Percentiles rank a stretch among this genome's conserved stretches.
These are phyloP conservation scores for Poeciliopsis prolifica DNA, from an alignment of 2,113 vertebrate genomes.

Conservation along the genomic window DNA sequence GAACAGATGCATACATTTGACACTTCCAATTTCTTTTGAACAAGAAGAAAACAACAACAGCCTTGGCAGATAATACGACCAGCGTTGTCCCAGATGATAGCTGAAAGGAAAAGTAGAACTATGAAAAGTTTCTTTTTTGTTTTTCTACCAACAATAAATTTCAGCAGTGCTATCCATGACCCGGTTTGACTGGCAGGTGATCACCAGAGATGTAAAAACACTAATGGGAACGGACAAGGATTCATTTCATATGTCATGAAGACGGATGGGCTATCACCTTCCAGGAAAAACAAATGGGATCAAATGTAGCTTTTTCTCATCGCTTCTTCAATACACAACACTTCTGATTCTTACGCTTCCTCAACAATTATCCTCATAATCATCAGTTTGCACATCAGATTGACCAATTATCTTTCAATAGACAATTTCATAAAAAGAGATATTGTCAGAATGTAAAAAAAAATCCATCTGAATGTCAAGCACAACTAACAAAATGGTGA, in stretches of 20 bases:
- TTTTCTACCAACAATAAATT: slow-evolving; percentile 19
- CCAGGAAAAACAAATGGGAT: slow-evolving; percentile 10
- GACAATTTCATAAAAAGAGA: too few species aligned
- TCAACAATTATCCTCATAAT: neutral
- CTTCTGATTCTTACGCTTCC: neutral
- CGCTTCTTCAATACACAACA: neutral
- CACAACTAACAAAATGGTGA: too few species aligned
- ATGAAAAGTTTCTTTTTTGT: slow-evolving; percentile 13
- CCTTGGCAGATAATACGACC: slow-evolving; percentile 11
- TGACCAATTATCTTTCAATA: too few species aligned
- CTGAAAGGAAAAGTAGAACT: slow-evolving; percentile 26
- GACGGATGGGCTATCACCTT: slow-evolving; percentile 24
- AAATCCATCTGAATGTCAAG: too few species aligned
- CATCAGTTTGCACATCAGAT: neutral
- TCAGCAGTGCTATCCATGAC: slow-evolving; percentile 1
- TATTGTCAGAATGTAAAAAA: too few species aligned
- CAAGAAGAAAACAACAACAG: slow-evolving; percentile 9
- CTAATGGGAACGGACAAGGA: slow-evolving; percentile 1
- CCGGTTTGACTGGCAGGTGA: slow-evolving; percentile 48
- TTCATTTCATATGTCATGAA: slow-evolving; percentile 24
- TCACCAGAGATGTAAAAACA: slow-evolving; percentile 20
- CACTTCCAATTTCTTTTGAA: slow-evolving; percentile 30
- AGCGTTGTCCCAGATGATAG: neutral
- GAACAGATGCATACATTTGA: slow-evolving; percentile 31
- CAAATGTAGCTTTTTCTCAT: neutral